These are phyloP conservation scores for Oreohelix idahoensis DNA, from an alignment of 1,140 invertebrate species.

Conservation along the genomic window DNA sequence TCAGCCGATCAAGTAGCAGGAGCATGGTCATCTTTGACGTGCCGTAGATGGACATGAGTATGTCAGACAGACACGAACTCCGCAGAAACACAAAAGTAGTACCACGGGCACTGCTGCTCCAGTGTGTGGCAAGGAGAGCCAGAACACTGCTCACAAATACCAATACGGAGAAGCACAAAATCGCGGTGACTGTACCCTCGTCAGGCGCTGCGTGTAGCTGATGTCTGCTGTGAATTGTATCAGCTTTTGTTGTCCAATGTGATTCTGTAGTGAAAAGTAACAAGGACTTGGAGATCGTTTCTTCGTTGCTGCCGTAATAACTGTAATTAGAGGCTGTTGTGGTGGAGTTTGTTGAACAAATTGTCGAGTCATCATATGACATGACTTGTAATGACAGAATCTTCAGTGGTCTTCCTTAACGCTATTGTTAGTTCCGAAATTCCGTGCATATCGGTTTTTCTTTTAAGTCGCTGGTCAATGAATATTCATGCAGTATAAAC, in stretches of 20 bases:
- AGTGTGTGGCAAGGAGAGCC: slow-evolving; percentile 55
- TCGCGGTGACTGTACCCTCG: slow-evolving; percentile 14
- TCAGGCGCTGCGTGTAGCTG: not conserved
- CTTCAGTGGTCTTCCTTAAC: no score
- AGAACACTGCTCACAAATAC: slow-evolving; percentile 43
- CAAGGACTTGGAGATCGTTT: not conserved
- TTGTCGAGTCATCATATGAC: not conserved
- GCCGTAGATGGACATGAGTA: slow-evolving; percentile 57
- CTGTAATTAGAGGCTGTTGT: not conserved
- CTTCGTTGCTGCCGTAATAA: not conserved
- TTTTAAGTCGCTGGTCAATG: no score
- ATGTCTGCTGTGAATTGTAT: not conserved
- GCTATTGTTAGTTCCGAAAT: no score
- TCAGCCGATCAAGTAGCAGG: slow-evolving; percentile 41
- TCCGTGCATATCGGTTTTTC: no score
- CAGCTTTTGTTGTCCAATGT: not conserved
- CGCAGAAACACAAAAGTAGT: slow-evolving; percentile 61
- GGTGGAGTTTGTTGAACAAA: slow-evolving; percentile 1
- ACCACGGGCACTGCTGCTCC: slow-evolving; percentile 55
- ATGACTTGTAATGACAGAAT: no score
- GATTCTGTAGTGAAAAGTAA: not conserved
- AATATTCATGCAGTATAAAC: no score
- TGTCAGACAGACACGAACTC: slow-evolving; percentile 59
- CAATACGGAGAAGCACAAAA: slow-evolving; percentile 43
- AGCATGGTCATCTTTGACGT: slow-evolving; percentile 59